Evolutionary conservation across 2,113 vertebrate genomes (phyloP).

Genomic region (Rana temporaria): DNA sequence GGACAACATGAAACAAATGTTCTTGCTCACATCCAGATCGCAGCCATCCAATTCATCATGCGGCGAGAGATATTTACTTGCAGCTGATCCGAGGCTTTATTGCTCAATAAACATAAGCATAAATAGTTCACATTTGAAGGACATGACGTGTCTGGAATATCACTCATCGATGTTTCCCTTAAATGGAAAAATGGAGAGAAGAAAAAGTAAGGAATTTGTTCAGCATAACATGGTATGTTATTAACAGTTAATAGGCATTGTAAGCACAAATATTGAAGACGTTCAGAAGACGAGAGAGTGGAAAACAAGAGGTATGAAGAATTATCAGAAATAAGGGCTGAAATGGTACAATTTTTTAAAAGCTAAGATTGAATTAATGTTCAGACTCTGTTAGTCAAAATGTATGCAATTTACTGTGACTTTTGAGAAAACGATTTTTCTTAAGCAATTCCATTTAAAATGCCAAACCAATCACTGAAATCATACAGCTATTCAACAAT

Average conservation of each 20-base stretch:
- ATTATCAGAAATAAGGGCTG: not conserved
- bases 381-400: too few species aligned
- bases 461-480: too few species aligned
- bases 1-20: slow-evolving; percentile 83
- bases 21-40: slow-evolving; percentile 82
- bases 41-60: slow-evolving; percentile 85
- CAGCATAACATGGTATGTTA: not conserved
- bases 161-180: slow-evolving; percentile 77
- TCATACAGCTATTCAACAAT: too few species aligned
- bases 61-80: slow-evolving; percentile 80
- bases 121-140: slow-evolving; percentile 70
- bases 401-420: too few species aligned
- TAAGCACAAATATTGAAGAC: not conserved
- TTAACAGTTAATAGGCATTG: slow-evolving; percentile 6
- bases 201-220: not conserved
- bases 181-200: slow-evolving; percentile 12
- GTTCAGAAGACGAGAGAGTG: not conserved
- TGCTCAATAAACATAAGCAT: slow-evolving; percentile 72
- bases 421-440: too few species aligned
- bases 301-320: not conserved
- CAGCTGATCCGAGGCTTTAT: slow-evolving; percentile 79
- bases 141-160: slow-evolving; percentile 77
- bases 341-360: too few species aligned
- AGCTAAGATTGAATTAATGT: too few species aligned
- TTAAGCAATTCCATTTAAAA: too few species aligned